phyloP scores from a whole-genome alignment of 2,888 invertebrate species.

The Acanthosepion lycidas region DNA sequence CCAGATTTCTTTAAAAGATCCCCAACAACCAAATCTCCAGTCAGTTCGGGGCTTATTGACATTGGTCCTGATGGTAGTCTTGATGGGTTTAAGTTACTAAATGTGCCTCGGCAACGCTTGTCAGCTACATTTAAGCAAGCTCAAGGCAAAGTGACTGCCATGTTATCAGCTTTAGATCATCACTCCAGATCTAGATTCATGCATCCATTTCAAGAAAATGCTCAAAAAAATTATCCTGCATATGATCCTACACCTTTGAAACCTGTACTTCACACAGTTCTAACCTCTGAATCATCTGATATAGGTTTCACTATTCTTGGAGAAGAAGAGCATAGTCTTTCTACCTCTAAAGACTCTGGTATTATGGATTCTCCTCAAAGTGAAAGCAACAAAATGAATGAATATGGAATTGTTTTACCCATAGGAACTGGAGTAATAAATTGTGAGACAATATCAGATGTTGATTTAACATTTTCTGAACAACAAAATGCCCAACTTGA shows the following conservation, averaged over 20 bases:
- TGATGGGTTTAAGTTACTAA: constrained; percentile 14
- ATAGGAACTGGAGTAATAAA: background rate
- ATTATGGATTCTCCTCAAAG: constrained; percentile 47
- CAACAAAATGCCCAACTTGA: constrained; percentile 70
- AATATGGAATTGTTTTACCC: background rate
- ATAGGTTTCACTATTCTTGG: constrained; percentile 40
- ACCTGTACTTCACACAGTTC: background rate
- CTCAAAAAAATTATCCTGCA: background rate
- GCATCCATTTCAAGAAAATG: constrained; percentile 41
- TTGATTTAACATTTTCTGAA: constrained; percentile 63
- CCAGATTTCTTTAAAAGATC: constrained; percentile 43
- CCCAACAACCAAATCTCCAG: constrained; percentile 25
- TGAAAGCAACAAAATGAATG: constrained; percentile 44
- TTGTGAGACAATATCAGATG: constrained; percentile 47
- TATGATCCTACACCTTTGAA: constrained; percentile 23
- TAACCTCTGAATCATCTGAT: background rate
- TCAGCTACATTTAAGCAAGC: constrained; percentile 49
- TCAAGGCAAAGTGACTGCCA: constrained; percentile 49
- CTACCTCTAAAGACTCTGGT: constrained; percentile 47
- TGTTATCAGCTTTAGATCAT: constrained; percentile 50
- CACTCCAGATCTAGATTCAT: constrained; percentile 47
- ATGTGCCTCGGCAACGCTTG: constrained; percentile 44
- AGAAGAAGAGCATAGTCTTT: constrained; percentile 45
- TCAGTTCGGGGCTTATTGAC: constrained; percentile 50
- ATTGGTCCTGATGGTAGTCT: constrained; percentile 53